Evolutionary conservation across 1,140 invertebrate genomes (phyloP), one percentile per base, ranked within the genome.

Genomic region (Drosophila gunungcola): DNA sequence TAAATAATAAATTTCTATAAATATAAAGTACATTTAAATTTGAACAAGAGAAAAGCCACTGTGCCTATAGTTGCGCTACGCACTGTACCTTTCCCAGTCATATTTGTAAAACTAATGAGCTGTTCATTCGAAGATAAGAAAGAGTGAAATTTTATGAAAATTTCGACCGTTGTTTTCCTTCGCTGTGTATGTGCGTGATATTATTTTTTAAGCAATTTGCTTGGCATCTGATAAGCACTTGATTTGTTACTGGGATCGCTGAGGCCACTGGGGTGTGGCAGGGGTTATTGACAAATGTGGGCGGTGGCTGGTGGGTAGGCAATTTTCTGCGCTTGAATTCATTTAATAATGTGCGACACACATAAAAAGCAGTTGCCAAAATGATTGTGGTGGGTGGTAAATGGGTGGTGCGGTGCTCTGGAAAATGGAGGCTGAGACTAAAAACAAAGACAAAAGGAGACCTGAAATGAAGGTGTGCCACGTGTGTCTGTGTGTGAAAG

Each of bases 271-370:
- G 21, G 76, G 43, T 39, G 16, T 56, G 76, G 36, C 48, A 13
- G 13, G 21, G 13, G 21, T 38, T 65, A 80, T 80, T 81, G 78
- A 81, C 78, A 82, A 69, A 74, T 64, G 63, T 10, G 21, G 51
- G 38, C 45, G 41, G 10, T 43, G 54, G 38, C 7, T n/a, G 21
- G 58, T 34, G 36, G 43, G 52, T 16, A 39, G 73, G 78, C 79
- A 86, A 82, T 86, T 79, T 86, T 79, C 74, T 58, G 75, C 79
- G 83, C 83, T 82, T 86, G 83, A 86, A 88, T 86, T 86, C 83
- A 83, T 88, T 86, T 86, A 88, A 86, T 86, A 88, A 86, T 86
- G 84, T 86, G 79, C 79, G 84, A 88, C 63, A 88, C 72, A 83
- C 79, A 88, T 83, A 83, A 86, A 86, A 83, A 88, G 79, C 75